Evolutionary conservation across 2,888 invertebrate genomes (phyloP), one percentile per base, ranked within the genome.

Genomic region (Heliconius erato): DNA sequence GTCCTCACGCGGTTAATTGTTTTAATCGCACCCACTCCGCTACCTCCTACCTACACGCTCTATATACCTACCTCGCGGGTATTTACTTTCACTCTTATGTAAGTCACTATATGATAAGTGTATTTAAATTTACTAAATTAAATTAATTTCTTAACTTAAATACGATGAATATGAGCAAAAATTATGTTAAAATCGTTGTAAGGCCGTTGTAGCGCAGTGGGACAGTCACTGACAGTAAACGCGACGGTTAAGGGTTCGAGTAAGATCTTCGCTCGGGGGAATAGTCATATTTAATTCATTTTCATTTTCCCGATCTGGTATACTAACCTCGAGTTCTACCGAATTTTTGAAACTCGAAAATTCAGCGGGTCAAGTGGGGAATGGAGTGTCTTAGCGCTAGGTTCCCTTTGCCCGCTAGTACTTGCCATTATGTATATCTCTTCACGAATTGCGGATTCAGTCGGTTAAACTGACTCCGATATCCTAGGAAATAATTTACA

Each of bases 1-100:
- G 63, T n/a, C 63, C n/a, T 87, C 85, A 86, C 85, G 88, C 86
- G 86, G 54, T 44, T 74, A 74, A 74, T 74, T 74, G 54, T 74
- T 74, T 74, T 74, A 54, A 74, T 54, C 28, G 54, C 54, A 28
- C 74, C 54, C 28, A 74, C 74, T 74, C 28, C 28, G 28, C 28
- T 28, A 28, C 28, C 32, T 49, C 44, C 23, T 74, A 74, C 54
- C 26, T 74, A 32, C 19, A 65, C n/a, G 19, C 11, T 28, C 44
- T 44, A 72, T 72, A 44, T 72, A 72, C n/a, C n/a, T n/a, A n/a
- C 35, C 44, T 72, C 35, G 35, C 71, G n/a, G 71, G 40, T 26
- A n/a, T 40, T 72, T 72, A 40, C 40, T 44, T 72, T 72, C n/a
- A 44, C 35, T 72, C 14, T 23, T 72, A 40, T 44, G 16, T 72